A percentile compares a stretch with the other conserved stretches of the same genome.
Evolutionary conservation across 2,797 vertebrate species (phyloP).

Genomic region (Acanthiza pusilla): DNA sequence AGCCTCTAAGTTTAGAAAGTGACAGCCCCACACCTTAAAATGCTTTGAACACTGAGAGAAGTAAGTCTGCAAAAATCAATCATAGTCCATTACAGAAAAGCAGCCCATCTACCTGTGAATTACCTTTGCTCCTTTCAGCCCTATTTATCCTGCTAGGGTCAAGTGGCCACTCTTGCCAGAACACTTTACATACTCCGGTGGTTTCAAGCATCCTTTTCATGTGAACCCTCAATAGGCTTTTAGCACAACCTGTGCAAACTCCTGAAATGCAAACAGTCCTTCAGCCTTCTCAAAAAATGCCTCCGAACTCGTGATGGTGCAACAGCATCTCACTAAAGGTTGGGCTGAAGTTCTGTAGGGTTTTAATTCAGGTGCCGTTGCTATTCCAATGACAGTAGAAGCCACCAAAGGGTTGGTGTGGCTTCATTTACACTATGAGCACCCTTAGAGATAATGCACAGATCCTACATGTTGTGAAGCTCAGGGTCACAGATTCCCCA

Average conservation of each 20-base stretch:
- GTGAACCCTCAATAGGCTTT: not conserved
- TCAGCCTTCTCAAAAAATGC: not conserved
- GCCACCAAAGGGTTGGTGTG: not conserved
- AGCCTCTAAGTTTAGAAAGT: not conserved
- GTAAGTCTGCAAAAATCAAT: not conserved
- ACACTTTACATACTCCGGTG: not conserved
- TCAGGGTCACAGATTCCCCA: not conserved
- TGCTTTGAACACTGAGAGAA: not conserved
- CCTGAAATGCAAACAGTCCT: constrained; percentile 38
- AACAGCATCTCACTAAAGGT: not conserved
- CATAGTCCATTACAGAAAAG: not conserved
- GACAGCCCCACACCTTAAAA: not conserved
- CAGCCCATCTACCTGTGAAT: not conserved
- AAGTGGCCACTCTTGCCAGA: not conserved
- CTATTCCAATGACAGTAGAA: not conserved
- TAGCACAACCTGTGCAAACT: not conserved
- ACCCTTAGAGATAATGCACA: not conserved
- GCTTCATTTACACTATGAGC: not conserved
- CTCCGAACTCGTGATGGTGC: not conserved
- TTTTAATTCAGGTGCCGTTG: not conserved
- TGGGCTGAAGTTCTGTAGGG: not conserved
- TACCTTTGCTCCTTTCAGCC: not conserved
- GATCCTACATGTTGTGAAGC: not conserved
- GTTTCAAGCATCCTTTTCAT: not conserved
- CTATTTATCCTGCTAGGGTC: not conserved